phyloP scores from a whole-genome alignment of 2,113 vertebrate species.

The Trochalopteron elliotii region DNA sequence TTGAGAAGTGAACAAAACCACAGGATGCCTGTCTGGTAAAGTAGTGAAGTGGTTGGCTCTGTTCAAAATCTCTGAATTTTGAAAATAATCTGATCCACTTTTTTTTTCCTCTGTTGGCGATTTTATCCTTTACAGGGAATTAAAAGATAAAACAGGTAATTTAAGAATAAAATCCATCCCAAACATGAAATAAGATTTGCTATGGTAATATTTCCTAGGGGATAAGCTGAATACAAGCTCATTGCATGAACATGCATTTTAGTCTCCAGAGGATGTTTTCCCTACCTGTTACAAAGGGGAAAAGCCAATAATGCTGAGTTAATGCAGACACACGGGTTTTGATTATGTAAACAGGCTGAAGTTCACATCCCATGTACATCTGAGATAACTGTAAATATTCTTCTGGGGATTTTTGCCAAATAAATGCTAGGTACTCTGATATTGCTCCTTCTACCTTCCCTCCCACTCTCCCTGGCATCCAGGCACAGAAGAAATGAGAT shows the following conservation, averaged over 20 bases:
- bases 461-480: neutral
- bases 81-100: neutral
- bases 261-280: neutral
- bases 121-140: neutral
- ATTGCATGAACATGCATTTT: neutral
- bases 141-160: neutral
- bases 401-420: neutral
- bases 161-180: neutral
- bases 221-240: neutral
- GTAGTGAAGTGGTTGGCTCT: neutral
- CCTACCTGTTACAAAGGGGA: neutral
- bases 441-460: neutral
- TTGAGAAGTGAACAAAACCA: neutral
- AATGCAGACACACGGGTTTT: neutral
- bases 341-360: neutral
- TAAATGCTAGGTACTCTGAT: neutral
- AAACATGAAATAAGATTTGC: neutral
- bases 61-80: neutral
- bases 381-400: neutral
- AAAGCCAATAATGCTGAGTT: neutral
- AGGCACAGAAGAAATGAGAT: neutral
- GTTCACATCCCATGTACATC: neutral
- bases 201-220: neutral
- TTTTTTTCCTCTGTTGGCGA: neutral
- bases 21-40: neutral